Base-by-base conservation (phyloP, 2,888 invertebrate genomes). In the Meloe dianella region DNA sequence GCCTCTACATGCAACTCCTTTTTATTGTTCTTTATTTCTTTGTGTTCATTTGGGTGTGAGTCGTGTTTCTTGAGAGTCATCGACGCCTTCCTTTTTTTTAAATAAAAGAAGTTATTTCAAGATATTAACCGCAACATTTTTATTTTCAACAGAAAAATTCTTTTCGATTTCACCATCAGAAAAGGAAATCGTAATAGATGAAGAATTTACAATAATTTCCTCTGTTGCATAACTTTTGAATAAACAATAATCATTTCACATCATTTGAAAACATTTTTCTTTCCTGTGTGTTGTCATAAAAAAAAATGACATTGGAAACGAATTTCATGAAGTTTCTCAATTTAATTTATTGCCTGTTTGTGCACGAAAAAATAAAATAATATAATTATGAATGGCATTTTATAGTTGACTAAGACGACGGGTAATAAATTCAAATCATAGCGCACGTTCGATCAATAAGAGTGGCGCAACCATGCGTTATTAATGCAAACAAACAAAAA, bases 1-100 rank as follows among this genome's bases (percentile, higher is more conserved):
- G 71, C 66, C 66, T 12, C 51, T 68, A 60, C 67, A 65, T 69
- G 68, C 63, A 68, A 65, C 67, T 61, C 65, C 69, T 70, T 72
- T 71, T 72, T 73, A 66, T 67, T 61, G 67, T 56, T 61, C 61
- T 59, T 69, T 66, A 66, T 68, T 70, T 64, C 60, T 65, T 56
- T 64, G 71, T 61, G 69, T 69, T 63, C 71, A 68, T 66, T 64
- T 51, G 51, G 51, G 51, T 51, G 51, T 51, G 24, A 51, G 51
- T 22, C 24, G 51, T 51, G 24, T 51, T 51, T 51, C 51, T 51
- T 51, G 12, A 24, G 51, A 51, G 22, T 51, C 51, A 51, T 51
- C 51, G 51, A 51, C 51, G 51, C 24, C 51, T 51, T 51, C 24
- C 8, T 51, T 51, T 22, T 24, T 17, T 8, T 8, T n/a, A 17